Base-by-base conservation (phyloP, 2,888 invertebrate genomes). In the Nineta flava region DNA sequence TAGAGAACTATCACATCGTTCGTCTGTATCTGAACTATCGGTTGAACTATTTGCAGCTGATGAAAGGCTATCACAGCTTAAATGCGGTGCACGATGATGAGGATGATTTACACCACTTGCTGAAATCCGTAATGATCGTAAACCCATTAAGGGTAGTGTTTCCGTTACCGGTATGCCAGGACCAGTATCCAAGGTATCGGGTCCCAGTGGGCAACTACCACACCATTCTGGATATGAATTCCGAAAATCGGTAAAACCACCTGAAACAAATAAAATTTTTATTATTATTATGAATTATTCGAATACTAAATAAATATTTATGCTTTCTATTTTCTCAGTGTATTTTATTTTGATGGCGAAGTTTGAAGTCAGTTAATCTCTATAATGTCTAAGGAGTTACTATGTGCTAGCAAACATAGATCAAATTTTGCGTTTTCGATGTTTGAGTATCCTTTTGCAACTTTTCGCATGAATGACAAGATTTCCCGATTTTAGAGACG, bases 151-250 rank as follows among this genome's bases (percentile, higher is more conserved):
- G 12, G 65, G 66, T 51, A 65, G 54, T 13, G 64, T 63, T 53
- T 64, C 64, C 26, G 61, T 57, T 15, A 59, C 54, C 52, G 58
- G 54, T 49, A 57, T 55, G 40, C 61, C 60, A 32, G 58, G 57
- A 17, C 59, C 55, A 52, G 53, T 57, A 52, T 59, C 61, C 13
- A 32, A 15, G n/a, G 21, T 35, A n/a, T 48, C 48, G 40, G 40
- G 40, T 2, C 40, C 17, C 54, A 65, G 55, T 53, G 80, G 76
- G 55, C 79, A 81, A 48, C 83, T 81, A 64, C 88, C 88, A 69
- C 91, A 91, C 87, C 90, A 91, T 68, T 92, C 92, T 35, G 92
- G 92, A 69, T 85, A 92, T 54, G 81, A 75, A 58, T 83, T 79
- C 57, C 81, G 81, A 71, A 93, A 94, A 63, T 81, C 79, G 54